Conservation (phyloP, 2,888 invertebrate genomes). For the Prosopocoilus inquinatus region DNA sequence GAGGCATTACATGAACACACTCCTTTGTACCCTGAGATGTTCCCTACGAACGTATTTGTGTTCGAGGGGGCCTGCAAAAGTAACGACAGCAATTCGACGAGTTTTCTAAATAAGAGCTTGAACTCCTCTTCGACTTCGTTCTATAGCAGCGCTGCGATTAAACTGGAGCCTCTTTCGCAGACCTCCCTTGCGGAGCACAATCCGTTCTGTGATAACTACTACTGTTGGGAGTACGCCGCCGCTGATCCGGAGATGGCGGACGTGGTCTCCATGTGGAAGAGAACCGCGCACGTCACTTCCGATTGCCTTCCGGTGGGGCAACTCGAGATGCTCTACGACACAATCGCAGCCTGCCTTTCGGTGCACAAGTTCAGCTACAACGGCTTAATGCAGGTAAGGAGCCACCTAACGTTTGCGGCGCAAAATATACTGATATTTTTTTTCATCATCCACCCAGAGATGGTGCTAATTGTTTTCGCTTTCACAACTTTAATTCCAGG, state of each 20-base stretch:
- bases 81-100: neutral
- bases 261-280: constrained; percentile 33
- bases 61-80: neutral
- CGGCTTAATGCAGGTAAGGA: constrained; percentile 33
- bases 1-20: too few species aligned
- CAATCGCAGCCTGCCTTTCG: constrained; percentile 40
- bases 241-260: constrained; percentile 5
- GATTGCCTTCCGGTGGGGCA: constrained; percentile 40
- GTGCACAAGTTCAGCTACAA: constrained; percentile 39
- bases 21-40: too few species aligned
- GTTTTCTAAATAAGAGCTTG: neutral
- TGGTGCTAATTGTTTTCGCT: neutral
- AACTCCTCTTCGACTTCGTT: too few species aligned
- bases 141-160: neutral
- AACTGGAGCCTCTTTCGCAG: constrained; percentile 15
- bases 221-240: neutral
- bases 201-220: constrained; percentile 33
- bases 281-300: constrained; percentile 36
- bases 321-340: constrained; percentile 45
- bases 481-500: constrained; percentile 10
- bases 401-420: neutral
- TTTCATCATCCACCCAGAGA: neutral
- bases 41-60: neutral
- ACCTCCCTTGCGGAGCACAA: constrained; percentile 15
- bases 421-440: neutral